Evolutionary conservation across 2,797 vertebrate genomes (phyloP), one percentile per base, ranked within the genome.

Genomic region (Phataginus tricuspis): DNA sequence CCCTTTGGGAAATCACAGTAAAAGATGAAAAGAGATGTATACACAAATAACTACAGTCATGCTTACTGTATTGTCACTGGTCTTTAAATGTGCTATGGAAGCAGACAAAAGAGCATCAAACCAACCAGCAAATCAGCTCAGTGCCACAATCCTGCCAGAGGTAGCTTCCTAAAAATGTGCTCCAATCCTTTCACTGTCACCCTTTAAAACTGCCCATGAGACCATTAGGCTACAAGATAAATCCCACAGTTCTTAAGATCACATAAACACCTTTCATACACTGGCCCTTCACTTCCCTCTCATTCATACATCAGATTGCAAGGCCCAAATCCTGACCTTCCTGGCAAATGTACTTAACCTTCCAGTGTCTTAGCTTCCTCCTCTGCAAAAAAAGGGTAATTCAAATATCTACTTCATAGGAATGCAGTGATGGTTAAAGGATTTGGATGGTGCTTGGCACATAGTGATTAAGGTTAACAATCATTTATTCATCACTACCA

Each of bases 231-330:
- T 27, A 80, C 5, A 66, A 37, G 53, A 89, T 63, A 77, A 69
- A 72, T 86, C 95, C n/a, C 69, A 80, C 59, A 85, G 27, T 92
- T 37, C 15, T 86, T 90, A 87, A 4, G 51, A 74, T 55, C 51
- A 27, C 59, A 61, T 39, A 55, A 55, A 95, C 31, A 63, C 45
- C 45, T 78, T 82, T 64, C 21, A 92, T 49, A 78, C 78, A 74
- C 1, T 45, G 14, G 29, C 42, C 16, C 16, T 49, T 87, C 71
- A 49, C 25, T 72, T 95, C 61, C n/a, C 19, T 92, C 74, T 66
- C 45, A 89, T 37, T 94, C 51, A 71, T 51, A 61, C 19, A 55
- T 59, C 45, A 21, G 45, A 80, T 7, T 55, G 45, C 63, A 94
- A 94, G 27, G 23, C 45, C 74, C n/a, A 34, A 34, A 74, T 61